Percentiles rank a stretch among this genome's conserved stretches.
These are phyloP conservation scores for Saguinus midas DNA, from an alignment of 2,113 vertebrate genomes.

Conservation along the genomic window DNA sequence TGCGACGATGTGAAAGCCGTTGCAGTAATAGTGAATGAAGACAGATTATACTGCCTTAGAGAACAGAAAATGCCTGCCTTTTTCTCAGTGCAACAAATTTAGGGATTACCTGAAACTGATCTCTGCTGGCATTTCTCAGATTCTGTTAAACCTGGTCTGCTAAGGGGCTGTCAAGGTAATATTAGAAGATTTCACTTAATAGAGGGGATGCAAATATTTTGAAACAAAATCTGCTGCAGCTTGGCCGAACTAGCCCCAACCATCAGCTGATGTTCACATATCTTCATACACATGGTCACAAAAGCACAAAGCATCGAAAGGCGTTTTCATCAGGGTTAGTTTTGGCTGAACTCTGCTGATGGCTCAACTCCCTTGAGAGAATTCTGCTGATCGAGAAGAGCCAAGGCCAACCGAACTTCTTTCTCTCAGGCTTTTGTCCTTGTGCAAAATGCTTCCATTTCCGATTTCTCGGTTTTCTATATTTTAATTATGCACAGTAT, in stretches of 20 bases:
- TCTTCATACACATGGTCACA: not conserved
- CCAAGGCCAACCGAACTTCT: not conserved
- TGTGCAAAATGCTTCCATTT: not conserved
- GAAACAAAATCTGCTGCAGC: not conserved
- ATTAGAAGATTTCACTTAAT: not conserved
- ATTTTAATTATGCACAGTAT: not conserved
- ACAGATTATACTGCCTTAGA: accelerated
- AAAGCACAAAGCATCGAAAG: not conserved
- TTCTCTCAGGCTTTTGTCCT: not conserved
- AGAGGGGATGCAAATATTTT: not conserved
- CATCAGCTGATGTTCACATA: not conserved
- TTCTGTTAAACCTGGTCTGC: not conserved
- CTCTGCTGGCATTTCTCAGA: not conserved
- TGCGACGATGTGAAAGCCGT: accelerated
- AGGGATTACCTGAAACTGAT: not conserved
- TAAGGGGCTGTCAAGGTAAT: not conserved
- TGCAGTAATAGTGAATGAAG: not conserved
- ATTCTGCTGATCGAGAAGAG: not conserved
- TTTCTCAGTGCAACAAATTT: not conserved
- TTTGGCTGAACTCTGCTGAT: not conserved
- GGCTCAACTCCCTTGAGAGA: not conserved
- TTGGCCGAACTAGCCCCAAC: not conserved
- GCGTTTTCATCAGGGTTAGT: not conserved
- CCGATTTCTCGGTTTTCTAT: not conserved
- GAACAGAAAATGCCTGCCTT: not conserved